Percentiles rank a stretch among this genome's conserved stretches.
These are phyloP conservation scores for Mechanitis mazaeus DNA, from an alignment of 2,888 invertebrate genomes.

Conservation along the genomic window DNA sequence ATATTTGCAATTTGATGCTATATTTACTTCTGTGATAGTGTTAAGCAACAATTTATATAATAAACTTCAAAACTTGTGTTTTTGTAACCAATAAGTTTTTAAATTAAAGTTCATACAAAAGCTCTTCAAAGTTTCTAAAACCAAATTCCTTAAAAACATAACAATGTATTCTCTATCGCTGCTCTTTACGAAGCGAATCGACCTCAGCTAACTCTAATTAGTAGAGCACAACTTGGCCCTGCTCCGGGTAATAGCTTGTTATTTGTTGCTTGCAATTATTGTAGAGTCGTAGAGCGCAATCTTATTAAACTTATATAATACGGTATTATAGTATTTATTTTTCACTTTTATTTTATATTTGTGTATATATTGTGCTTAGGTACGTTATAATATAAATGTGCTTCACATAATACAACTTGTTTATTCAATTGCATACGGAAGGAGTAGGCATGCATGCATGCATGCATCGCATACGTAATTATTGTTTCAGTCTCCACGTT, in stretches of 20 bases:
- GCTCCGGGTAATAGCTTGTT: conserved; percentile 6
- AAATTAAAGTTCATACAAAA: no score
- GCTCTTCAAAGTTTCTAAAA: no score
- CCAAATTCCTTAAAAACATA: no score
- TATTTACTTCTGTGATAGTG: no score
- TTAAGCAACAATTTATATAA: no score
- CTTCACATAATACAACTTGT: conserved; percentile 17
- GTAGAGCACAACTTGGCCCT: conserved; percentile 5
- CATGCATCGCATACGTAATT: conserved; percentile 22
- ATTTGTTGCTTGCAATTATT: conserved; percentile 6
- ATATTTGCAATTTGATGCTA: no score
- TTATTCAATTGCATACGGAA: conserved; percentile 24
- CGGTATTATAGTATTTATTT: neutral
- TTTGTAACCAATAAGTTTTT: no score
- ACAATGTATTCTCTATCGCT: neutral
- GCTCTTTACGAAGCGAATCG: neutral
- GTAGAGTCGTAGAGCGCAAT: neutral
- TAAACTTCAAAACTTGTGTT: no score
- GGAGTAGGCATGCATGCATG: conserved; percentile 22
- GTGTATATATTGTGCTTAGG: neutral
- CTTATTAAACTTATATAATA: conserved; percentile 1
- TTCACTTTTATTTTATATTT: neutral
- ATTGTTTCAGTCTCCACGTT: conserved; percentile 14
- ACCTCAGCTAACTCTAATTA: conserved; percentile 3
- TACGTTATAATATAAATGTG: no score